Evolutionary conservation across 2,113 vertebrate species (phyloP).

Genomic region (Herpailurus yagouaroundi): DNA sequence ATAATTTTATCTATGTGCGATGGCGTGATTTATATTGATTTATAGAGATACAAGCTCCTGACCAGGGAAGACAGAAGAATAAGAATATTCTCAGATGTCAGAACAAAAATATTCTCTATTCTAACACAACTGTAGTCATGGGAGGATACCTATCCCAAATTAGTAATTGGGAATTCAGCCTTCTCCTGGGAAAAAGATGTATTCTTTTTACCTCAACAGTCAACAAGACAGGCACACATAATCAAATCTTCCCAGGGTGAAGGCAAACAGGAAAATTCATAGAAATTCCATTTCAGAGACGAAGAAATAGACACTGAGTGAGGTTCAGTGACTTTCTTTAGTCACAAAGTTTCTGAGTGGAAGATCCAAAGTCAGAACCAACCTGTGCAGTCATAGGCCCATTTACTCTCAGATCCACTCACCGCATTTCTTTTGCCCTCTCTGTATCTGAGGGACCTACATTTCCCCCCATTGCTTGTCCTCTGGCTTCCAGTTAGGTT

Average conservation of each 20-base stretch:
- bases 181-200: neutral
- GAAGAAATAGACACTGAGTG: neutral
- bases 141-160: neutral
- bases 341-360: neutral
- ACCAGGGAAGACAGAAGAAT: neutral
- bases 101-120: conserved; percentile 27
- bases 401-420: neutral
- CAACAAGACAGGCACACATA: neutral
- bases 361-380: neutral
- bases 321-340: neutral
- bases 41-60: neutral
- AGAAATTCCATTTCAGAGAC: neutral
- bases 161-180: neutral
- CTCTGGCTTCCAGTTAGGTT: neutral
- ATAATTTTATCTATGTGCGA: neutral
- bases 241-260: neutral
- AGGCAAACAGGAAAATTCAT: neutral
- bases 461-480: neutral
- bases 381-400: neutral
- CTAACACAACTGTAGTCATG: neutral
- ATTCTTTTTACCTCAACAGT: neutral
- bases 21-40: neutral
- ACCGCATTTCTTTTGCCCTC: neutral
- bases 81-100: neutral
- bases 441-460: neutral